These are phyloP conservation scores for Solea senegalensis DNA, from an alignment of 2,113 vertebrate species.

Conservation along the genomic window DNA sequence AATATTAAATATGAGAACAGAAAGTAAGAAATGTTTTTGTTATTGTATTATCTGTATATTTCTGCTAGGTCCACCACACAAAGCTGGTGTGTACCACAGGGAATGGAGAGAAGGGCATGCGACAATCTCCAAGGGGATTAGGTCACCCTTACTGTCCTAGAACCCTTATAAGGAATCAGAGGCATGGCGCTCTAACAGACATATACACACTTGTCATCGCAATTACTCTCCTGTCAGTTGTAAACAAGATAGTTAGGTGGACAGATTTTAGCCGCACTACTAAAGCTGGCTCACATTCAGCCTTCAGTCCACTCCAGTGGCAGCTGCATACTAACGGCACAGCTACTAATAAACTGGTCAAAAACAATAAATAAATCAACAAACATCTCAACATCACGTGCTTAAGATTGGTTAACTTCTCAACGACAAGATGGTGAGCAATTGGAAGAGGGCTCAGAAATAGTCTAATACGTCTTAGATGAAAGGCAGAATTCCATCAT, in stretches of 20 bases:
- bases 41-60: not conserved
- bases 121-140: conserved; percentile 77
- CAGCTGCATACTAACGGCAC: conserved; percentile 11
- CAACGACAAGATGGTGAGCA: not conserved
- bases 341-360: conserved; percentile 3
- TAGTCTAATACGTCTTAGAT: conserved; percentile 12
- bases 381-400: conserved; percentile 5
- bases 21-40: not conserved
- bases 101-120: conserved; percentile 61
- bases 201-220: conserved; percentile 30
- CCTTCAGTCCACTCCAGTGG: conserved; percentile 22
- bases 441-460: conserved; percentile 22
- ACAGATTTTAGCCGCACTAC: conserved; percentile 38
- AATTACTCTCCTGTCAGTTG: conserved; percentile 42
- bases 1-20: not conserved
- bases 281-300: conserved; percentile 18
- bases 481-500: conserved; percentile 11
- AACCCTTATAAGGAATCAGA: conserved; percentile 79
- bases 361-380: conserved; percentile 13
- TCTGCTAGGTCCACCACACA: conserved; percentile 11
- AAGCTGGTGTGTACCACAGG: conserved; percentile 22
- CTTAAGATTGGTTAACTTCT: not conserved
- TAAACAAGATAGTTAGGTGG: conserved; percentile 60
- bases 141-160: conserved; percentile 68
- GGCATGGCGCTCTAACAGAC: conserved; percentile 44